These are phyloP conservation scores for Athalia cordata DNA, from an alignment of 2,888 invertebrate genomes.

Conservation along the genomic window DNA sequence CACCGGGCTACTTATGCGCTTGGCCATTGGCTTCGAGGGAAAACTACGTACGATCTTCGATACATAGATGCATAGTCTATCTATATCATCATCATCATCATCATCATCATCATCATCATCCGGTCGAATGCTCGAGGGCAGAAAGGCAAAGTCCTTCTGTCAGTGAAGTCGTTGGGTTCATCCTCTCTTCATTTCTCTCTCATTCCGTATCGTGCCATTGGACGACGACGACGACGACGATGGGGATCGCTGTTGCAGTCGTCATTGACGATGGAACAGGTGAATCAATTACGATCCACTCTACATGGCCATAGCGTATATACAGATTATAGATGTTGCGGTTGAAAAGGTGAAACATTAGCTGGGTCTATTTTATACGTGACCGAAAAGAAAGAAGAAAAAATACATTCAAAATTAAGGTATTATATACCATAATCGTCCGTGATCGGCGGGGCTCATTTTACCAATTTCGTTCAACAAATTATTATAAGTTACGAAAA, in stretches of 20 bases:
- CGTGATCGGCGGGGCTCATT: too few relatives aligned
- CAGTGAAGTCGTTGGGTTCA: conserved; percentile 13
- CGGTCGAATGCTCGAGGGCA: conserved; percentile 43
- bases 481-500: conserved; percentile 11
- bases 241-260: neutral
- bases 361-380: too few relatives aligned
- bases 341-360: neutral
- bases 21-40: conserved; percentile 36
- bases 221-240: too few relatives aligned
- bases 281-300: conserved; percentile 23
- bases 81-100: too few relatives aligned
- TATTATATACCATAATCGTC: too few relatives aligned
- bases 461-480: neutral
- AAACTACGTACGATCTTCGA: conserved; percentile 27
- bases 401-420: too few relatives aligned
- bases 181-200: conserved; percentile 13
- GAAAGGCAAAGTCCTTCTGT: conserved; percentile 45
- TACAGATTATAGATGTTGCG: neutral
- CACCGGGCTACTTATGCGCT: neutral
- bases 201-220: neutral
- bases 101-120: conserved; percentile 18
- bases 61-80: too few relatives aligned
- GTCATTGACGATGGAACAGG: conserved; percentile 8
- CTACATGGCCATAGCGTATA: conserved; percentile 22
- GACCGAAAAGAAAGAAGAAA: too few relatives aligned